phyloP scores from a whole-genome alignment of 2,797 vertebrate species.

The Gymnoscopelus braueri region DNA sequence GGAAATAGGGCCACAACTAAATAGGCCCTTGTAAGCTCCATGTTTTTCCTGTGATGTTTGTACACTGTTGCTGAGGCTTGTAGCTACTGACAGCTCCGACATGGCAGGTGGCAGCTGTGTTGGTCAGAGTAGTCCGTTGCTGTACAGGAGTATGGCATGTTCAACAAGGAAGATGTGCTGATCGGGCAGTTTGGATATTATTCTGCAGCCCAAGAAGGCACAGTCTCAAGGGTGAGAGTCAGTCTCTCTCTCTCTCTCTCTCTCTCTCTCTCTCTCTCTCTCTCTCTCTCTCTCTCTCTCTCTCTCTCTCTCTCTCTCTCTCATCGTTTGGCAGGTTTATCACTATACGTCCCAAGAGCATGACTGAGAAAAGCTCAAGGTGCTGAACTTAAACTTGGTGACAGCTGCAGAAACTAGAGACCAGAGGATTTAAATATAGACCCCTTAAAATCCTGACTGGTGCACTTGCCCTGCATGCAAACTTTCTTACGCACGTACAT shows the following conservation, averaged over 20 bases:
- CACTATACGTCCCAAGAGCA: slow-evolving; percentile 60
- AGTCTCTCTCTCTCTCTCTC: slow-evolving; percentile 36
- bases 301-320: slow-evolving; percentile 37
- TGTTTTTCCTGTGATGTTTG: background rate
- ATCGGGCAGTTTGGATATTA: slow-evolving; percentile 17
- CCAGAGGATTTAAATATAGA: slow-evolving; percentile 80
- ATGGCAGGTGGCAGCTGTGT: slow-evolving; percentile 7
- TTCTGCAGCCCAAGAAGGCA: slow-evolving; percentile 30
- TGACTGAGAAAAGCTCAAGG: slow-evolving; percentile 74
- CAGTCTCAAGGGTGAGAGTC: slow-evolving; percentile 15
- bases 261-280: slow-evolving; percentile 40
- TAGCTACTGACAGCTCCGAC: background rate
- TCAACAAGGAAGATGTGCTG: slow-evolving; percentile 15
- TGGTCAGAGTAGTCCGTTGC: background rate
- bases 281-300: slow-evolving; percentile 35
- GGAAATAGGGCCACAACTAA: background rate
- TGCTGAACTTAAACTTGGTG: slow-evolving; percentile 82
- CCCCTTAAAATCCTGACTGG: slow-evolving; percentile 68
- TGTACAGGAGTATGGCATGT: slow-evolving; percentile 3
- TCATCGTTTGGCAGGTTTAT: slow-evolving; percentile 67
- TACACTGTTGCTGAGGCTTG: background rate
- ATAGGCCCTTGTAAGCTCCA: background rate
- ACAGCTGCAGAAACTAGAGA: slow-evolving; percentile 84
- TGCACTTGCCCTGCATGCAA: slow-evolving; percentile 63
- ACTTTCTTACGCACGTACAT: slow-evolving; percentile 71